Base-by-base conservation (phyloP, 1,140 invertebrate species). In the Rhynchophorus ferrugineus region DNA sequence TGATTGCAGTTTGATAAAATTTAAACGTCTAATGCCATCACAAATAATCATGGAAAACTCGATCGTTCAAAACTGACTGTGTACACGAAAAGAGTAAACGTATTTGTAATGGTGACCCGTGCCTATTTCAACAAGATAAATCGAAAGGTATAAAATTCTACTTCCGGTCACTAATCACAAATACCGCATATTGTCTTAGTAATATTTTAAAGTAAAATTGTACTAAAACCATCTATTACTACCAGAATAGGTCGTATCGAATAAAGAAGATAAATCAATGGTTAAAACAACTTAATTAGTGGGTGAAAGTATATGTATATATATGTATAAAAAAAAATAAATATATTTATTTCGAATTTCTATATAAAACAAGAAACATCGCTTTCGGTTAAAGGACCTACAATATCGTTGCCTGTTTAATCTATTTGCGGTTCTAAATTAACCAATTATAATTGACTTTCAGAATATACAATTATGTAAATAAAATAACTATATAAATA, bases 111-210 rank as follows among this genome's bases (percentile, higher is more conserved):
- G 35, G 57, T 58, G 57, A 58, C 57, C 49, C 36, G 44, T 46
- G 11, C 19, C 44, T 41, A 41, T 54, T 18, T 22, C 54, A 24
- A 43, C 44, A 42, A 9, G 20, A 17, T 41, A 41, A 51, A 35
- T 54, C 21, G 45, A 46, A 50, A 57, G 45, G 56, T 60, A 60
- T 22, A 60, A 60, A 59, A 61, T 47, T 41, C 48, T 55, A 58
- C 39, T 50, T 50, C 35, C 42, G 16, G 51, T 59, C 60, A 61
- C 60, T 54, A 48, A 55, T 54, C 49, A 61, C 55, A 59, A 60
- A 61, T 52, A 58, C 54, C 35, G n/a, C n/a, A 61, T 61, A 61
- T 61, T 61, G 60, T 61, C 60, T 59, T 44, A 34, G 45, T 54
- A 44, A 55, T 53, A 56, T 56, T 45, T 52, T 34, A 44, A 57